Evolutionary conservation across 2,113 vertebrate species (phyloP).

Genomic region (Phoxinus phoxinus): DNA sequence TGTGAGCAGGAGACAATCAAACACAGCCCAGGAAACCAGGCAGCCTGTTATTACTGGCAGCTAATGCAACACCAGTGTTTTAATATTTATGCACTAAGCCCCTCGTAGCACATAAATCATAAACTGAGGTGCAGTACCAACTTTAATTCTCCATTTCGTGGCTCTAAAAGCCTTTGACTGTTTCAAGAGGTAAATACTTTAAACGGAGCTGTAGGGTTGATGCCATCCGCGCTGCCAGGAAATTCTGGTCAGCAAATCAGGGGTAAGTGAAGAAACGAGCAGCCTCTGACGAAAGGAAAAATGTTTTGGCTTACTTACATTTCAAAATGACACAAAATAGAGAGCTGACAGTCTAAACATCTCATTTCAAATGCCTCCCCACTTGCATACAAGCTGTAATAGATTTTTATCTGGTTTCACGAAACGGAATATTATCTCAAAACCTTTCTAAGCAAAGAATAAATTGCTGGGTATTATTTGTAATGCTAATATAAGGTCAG

Average conservation of each 20-base stretch:
- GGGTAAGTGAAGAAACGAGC: constrained; percentile 44
- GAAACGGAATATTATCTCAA: not conserved
- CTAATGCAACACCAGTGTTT: constrained; percentile 65
- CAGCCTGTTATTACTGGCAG: constrained; percentile 74
- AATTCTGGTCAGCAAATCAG: constrained; percentile 53
- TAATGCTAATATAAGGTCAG: constrained; percentile 11
- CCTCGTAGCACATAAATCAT: constrained; percentile 70
- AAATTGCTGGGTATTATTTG: not conserved
- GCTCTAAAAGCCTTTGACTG: constrained; percentile 66
- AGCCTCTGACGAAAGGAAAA: constrained; percentile 31
- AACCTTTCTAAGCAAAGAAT: not conserved
- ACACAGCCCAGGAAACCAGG: constrained; percentile 70
- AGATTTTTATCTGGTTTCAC: constrained; percentile 23
- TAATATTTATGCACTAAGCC: constrained; percentile 73
- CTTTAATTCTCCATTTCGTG: constrained; percentile 59
- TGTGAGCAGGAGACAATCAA: constrained; percentile 64
- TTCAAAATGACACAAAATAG: constrained; percentile 40
- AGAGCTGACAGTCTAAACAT: constrained; percentile 24
- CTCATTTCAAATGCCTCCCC: constrained; percentile 44
- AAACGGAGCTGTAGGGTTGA: constrained; percentile 55
- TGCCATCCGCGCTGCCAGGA: constrained; percentile 51
- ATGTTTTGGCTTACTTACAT: constrained; percentile 39
- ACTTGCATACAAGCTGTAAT: constrained; percentile 34
- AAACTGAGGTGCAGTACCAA: constrained; percentile 61
- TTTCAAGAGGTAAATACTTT: constrained; percentile 64